Percentiles rank a stretch among this genome's conserved stretches.
These are phyloP conservation scores for Drosophila cracens DNA, from an alignment of 2,888 invertebrate species.

Conservation along the genomic window DNA sequence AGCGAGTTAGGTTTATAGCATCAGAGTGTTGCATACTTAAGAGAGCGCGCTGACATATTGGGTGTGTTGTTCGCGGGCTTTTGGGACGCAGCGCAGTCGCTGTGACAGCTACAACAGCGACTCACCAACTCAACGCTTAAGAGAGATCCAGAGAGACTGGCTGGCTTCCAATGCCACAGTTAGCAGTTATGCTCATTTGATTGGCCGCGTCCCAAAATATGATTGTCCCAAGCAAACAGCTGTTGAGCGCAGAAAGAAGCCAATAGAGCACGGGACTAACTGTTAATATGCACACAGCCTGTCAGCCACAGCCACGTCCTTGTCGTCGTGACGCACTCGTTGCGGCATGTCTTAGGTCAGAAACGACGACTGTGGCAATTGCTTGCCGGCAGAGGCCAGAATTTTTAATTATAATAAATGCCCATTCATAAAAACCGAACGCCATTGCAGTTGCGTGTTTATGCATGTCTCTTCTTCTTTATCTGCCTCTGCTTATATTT, in stretches of 20 bases:
- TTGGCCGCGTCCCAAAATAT: constrained; percentile 41
- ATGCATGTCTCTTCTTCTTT: constrained; percentile 17
- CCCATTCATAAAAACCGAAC: constrained; percentile 75
- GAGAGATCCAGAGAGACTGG: constrained; percentile 11
- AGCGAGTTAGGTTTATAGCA: constrained; percentile 37
- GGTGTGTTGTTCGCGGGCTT: constrained; percentile 56
- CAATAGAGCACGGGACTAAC: constrained; percentile 55
- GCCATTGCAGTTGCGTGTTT: constrained; percentile 70
- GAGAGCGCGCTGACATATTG: constrained; percentile 54
- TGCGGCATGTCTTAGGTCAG: constrained; percentile 81
- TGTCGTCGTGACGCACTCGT: constrained; percentile 63
- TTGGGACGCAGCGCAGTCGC: constrained; percentile 47
- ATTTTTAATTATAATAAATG: constrained; percentile 82
- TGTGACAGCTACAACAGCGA: constrained; percentile 20
- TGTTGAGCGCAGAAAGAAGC: constrained; percentile 58
- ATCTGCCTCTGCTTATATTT: constrained; percentile 1
- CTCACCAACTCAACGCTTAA: constrained; percentile 48
- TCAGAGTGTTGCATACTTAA: constrained; percentile 50
- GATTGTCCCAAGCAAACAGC: constrained; percentile 70
- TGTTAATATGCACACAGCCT: constrained; percentile 45
- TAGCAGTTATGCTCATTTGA: constrained; percentile 52
- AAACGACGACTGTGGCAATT: constrained; percentile 47
- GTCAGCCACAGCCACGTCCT: constrained; percentile 32
- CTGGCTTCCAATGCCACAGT: constrained; percentile 71
- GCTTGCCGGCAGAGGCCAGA: constrained; percentile 57